These are phyloP conservation scores for Lysandra bellargus DNA, from an alignment of 2,888 invertebrate genomes.

Conservation along the genomic window DNA sequence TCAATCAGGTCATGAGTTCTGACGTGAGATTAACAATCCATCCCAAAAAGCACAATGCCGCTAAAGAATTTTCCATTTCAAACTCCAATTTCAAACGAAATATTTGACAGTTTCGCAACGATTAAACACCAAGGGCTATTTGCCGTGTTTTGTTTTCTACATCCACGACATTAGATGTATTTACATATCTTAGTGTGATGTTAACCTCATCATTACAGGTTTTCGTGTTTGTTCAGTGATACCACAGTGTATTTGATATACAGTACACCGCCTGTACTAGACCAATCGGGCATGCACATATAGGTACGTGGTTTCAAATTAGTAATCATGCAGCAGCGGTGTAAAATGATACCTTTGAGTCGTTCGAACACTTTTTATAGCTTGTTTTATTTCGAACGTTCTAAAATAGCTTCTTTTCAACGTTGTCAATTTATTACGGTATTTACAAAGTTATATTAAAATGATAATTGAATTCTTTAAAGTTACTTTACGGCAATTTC, in stretches of 20 bases:
- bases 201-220: conserved; percentile 78
- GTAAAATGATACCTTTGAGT: too few species aligned
- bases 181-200: conserved; percentile 68
- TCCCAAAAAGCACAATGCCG: not conserved
- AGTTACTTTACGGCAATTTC: too few species aligned
- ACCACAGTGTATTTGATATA: conserved; percentile 38
- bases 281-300: not conserved
- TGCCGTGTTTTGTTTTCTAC: conserved; percentile 58
- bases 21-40: not conserved
- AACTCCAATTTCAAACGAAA: conserved; percentile 20
- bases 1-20: not conserved
- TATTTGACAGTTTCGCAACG: conserved; percentile 23
- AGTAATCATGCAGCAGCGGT: not conserved
- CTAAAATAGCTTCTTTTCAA: not conserved
- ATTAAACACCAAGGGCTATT: conserved; percentile 44
- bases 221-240: conserved; percentile 71
- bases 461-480: too few species aligned
- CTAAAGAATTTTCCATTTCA: not conserved
- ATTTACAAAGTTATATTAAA: too few species aligned
- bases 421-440: too few species aligned
- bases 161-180: conserved; percentile 70
- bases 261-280: not conserved
- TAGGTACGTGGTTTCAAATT: not conserved
- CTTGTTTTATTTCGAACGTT: not conserved
- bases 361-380: not conserved